These are phyloP conservation scores for Thysanoteuthis rhombus DNA, from an alignment of 2,888 invertebrate genomes.

Conservation along the genomic window DNA sequence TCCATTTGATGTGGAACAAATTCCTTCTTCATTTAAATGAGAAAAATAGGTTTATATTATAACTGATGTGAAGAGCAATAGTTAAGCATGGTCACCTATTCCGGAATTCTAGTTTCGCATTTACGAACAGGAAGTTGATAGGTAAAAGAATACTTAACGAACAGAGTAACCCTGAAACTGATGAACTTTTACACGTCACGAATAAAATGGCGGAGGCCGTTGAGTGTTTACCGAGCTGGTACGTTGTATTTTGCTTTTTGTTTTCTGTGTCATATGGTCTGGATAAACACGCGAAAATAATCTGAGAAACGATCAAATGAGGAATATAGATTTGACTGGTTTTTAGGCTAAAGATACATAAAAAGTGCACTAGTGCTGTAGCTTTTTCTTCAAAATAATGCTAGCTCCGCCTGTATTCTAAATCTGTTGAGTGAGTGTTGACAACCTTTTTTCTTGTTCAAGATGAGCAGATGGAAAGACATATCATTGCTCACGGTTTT, in stretches of 20 bases:
- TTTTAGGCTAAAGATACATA: not conserved
- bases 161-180: conserved; percentile 1
- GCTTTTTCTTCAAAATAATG: not conserved
- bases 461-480: not conserved
- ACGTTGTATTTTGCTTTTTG: conserved; percentile 33
- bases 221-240: conserved; percentile 52
- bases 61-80: not conserved
- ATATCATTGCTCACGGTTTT: not conserved
- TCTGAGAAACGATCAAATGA: not conserved
- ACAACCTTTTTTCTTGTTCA: not conserved
- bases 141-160: not conserved
- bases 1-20: not conserved
- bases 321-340: not conserved
- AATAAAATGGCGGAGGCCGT: conserved; percentile 56
- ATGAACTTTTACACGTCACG: conserved; percentile 37
- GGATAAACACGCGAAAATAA: not conserved
- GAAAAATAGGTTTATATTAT: not conserved
- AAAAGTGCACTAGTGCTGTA: not conserved
- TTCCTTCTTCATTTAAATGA: not conserved
- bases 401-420: not conserved
- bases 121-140: not conserved
- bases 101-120: conserved; percentile 12
- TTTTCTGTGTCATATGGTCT: not conserved
- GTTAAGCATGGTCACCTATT: not conserved
- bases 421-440: not conserved